Evolutionary conservation across 2,888 invertebrate species (phyloP).

Genomic region (Caenorhabditis auriculariae): DNA sequence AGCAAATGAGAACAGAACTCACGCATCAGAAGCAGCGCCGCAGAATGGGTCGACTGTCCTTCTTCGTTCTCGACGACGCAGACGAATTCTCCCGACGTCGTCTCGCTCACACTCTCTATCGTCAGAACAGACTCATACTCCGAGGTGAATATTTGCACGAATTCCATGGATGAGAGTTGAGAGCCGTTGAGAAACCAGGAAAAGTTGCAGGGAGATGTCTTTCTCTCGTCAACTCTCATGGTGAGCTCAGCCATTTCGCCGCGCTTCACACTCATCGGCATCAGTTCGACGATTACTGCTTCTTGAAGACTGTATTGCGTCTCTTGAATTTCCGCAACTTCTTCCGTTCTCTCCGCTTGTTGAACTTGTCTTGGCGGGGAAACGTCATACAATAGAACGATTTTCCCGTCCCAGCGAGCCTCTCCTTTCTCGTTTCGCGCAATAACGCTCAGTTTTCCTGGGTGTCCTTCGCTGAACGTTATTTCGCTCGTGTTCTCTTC

Average conservation of each 20-base stretch:
- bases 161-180: conserved; percentile 23
- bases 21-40: conserved; percentile 37
- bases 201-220: conserved; percentile 47
- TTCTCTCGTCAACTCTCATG: conserved; percentile 39
- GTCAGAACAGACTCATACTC: conserved; percentile 41
- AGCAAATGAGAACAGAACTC: conserved; percentile 16
- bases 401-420: conserved; percentile 45
- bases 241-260: conserved; percentile 37
- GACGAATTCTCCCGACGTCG: conserved; percentile 40
- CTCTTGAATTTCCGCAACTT: conserved; percentile 13
- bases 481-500: conserved; percentile 40
- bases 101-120: conserved; percentile 26
- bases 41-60: conserved; percentile 41
- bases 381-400: conserved; percentile 43
- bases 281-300: conserved; percentile 36
- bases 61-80: conserved; percentile 46
- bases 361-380: neutral
- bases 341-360: conserved; percentile 12
- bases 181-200: conserved; percentile 49
- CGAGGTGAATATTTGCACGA: conserved; percentile 39
- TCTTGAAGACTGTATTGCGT: conserved; percentile 16
- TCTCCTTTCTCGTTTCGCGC: conserved; percentile 53
- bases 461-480: conserved; percentile 33
- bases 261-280: conserved; percentile 30
- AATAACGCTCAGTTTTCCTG: conserved; percentile 49